Percentiles rank a stretch among this genome's conserved stretches.
Evolutionary conservation across 2,797 vertebrate genomes (phyloP).

Genomic region (Dromococcyx pavoninus): DNA sequence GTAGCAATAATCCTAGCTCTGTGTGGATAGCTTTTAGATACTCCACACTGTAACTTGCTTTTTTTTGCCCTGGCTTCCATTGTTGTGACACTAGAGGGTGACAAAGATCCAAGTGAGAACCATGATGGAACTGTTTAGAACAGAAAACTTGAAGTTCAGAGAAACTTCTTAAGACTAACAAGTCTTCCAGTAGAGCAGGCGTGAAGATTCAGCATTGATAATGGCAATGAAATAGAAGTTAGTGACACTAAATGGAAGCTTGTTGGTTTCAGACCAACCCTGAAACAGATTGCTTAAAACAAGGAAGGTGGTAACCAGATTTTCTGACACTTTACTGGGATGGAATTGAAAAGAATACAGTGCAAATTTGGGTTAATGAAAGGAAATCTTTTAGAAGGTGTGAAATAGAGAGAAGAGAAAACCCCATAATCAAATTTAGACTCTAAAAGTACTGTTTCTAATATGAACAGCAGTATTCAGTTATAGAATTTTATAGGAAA

Average conservation of each 20-base stretch:
- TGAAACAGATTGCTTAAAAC: background rate
- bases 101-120: slow-evolving; percentile 44
- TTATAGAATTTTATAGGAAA: background rate
- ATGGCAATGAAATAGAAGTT: background rate
- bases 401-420: background rate
- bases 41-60: background rate
- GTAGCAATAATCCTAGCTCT: background rate
- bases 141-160: background rate
- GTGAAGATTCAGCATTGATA: background rate
- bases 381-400: background rate
- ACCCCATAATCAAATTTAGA: background rate
- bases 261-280: background rate
- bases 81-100: slow-evolving; percentile 44
- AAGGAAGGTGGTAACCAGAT: background rate
- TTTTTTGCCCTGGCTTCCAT: background rate
- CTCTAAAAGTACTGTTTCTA: background rate
- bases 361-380: background rate
- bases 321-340: background rate
- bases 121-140: background rate
- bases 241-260: background rate
- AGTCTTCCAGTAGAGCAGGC: background rate
- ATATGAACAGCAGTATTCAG: background rate
- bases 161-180: background rate
- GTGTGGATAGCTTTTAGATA: background rate
- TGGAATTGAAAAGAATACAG: background rate